phyloP scores from a whole-genome alignment of 1,140 invertebrate genomes.

The Cotesia chilonis region DNA sequence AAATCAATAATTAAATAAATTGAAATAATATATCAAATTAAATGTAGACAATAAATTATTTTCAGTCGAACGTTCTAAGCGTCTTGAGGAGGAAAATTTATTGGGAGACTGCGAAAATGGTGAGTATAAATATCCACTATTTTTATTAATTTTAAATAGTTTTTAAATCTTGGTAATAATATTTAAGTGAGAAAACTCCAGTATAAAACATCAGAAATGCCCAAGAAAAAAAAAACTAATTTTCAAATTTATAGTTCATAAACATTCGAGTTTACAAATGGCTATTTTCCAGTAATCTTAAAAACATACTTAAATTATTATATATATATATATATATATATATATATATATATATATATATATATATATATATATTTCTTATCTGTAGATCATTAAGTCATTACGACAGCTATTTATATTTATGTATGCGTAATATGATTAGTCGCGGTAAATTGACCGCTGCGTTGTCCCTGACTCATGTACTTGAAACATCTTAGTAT shows the following conservation, averaged over 20 bases:
- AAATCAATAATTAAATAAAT: slow-evolving; percentile 10
- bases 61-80: slow-evolving; percentile 61
- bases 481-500: neutral
- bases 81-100: slow-evolving; percentile 58
- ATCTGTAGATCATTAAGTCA: slow-evolving; percentile 17
- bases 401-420: slow-evolving; percentile 13
- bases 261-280: too few species aligned
- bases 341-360: too few species aligned
- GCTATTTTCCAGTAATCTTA: too few species aligned
- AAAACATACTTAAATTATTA: too few species aligned
- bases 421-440: slow-evolving; percentile 24
- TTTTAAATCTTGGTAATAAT: neutral
- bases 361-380: neutral
- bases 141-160: neutral
- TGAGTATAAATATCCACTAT: slow-evolving; percentile 46
- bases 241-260: too few species aligned
- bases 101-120: slow-evolving; percentile 63
- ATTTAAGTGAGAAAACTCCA: too few species aligned
- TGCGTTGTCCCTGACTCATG: slow-evolving; percentile 12
- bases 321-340: neutral
- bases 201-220: neutral
- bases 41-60: slow-evolving; percentile 23
- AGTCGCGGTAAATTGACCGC: slow-evolving; percentile 16
- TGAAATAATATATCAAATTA: slow-evolving; percentile 19
- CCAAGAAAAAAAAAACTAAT: neutral